Conservation (phyloP, 2,113 vertebrate genomes). For the Apodemus speciosus region DNA sequence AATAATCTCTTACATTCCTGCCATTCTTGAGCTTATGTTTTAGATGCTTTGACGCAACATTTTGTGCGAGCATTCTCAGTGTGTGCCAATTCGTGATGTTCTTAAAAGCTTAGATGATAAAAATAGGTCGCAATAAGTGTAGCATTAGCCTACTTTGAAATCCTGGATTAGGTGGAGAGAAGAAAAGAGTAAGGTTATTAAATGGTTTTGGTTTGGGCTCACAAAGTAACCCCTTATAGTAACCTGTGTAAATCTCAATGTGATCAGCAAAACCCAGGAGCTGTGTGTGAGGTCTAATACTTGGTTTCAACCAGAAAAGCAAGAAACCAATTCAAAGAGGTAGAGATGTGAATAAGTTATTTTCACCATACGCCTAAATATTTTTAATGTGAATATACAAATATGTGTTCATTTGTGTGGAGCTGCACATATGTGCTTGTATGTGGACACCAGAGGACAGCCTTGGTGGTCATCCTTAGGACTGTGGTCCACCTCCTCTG, state of each 20-base stretch:
- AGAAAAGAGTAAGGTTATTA: slow-evolving; percentile 37
- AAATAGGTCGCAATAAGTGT: slow-evolving; percentile 55
- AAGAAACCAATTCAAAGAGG: not conserved
- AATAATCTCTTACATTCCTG: not conserved
- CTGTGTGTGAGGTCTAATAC: not conserved
- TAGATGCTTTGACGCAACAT: not conserved
- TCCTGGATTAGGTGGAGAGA: slow-evolving; percentile 61
- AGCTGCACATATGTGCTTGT: not conserved
- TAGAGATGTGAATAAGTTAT: not conserved
- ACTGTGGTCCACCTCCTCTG: not conserved
- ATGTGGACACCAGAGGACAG: not conserved
- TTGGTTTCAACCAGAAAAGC: not conserved
- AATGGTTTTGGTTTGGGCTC: not conserved
- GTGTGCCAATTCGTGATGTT: slow-evolving; percentile 2
- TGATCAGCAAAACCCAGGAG: not conserved
- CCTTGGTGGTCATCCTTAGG: not conserved
- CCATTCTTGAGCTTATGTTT: slow-evolving; percentile 9
- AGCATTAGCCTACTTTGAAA: slow-evolving; percentile 53
- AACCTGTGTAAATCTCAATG: not conserved
- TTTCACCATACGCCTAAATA: not conserved
- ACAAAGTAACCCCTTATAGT: not conserved
- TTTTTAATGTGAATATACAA: not conserved
- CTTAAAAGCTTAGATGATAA: slow-evolving; percentile 65
- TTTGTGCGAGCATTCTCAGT: not conserved
- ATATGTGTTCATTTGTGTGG: not conserved